Conservation (phyloP, 2,797 vertebrate species). For the Limnodromus scolopaceus region DNA sequence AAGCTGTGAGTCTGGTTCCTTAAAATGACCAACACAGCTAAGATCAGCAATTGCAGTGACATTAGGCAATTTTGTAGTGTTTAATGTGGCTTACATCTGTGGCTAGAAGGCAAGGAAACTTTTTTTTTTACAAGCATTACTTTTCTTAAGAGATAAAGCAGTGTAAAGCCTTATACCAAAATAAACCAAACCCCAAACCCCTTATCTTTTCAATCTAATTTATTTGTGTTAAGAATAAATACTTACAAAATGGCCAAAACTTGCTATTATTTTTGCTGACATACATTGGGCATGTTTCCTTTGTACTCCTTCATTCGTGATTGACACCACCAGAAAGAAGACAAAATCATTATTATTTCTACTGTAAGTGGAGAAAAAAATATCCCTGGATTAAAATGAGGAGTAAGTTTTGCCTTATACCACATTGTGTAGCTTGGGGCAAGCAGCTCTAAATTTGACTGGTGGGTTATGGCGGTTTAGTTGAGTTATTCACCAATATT, state of each 20-base stretch:
- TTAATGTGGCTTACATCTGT: constrained; percentile 30
- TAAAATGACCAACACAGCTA: constrained; percentile 15
- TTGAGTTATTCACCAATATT: background rate
- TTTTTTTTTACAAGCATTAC: background rate
- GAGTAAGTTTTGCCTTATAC: background rate
- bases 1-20: constrained; percentile 15
- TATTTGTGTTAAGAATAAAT: background rate
- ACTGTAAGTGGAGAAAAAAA: background rate
- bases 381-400: background rate
- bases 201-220: background rate
- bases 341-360: background rate
- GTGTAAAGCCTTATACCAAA: background rate
- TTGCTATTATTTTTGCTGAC: background rate
- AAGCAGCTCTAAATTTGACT: background rate
- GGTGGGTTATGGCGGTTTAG: background rate
- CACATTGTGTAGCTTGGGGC: background rate
- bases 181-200: background rate
- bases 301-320: background rate
- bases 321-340: background rate
- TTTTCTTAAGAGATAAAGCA: background rate
- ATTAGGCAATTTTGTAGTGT: background rate
- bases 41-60: constrained; percentile 17
- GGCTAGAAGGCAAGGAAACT: background rate
- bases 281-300: background rate
- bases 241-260: background rate